phyloP scores from a whole-genome alignment of 2,113 vertebrate genomes.

The Corvus cornix region DNA sequence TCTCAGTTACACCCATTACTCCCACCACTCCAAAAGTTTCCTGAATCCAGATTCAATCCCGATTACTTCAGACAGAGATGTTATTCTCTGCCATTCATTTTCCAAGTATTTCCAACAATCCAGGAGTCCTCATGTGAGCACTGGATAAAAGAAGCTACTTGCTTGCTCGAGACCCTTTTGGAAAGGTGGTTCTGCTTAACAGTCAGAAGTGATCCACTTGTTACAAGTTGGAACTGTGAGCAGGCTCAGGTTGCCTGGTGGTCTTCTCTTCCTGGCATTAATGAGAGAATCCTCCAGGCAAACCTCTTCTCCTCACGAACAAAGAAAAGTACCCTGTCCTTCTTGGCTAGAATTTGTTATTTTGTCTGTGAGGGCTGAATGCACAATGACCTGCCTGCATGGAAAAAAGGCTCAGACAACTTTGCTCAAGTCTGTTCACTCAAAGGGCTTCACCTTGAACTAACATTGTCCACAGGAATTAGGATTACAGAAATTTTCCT shows the following conservation, averaged over 20 bases:
- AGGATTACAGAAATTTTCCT: not conserved
- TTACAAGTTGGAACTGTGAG: not conserved
- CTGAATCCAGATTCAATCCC: not conserved
- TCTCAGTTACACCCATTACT: not conserved
- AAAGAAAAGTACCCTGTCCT: not conserved
- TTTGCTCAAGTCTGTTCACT: not conserved
- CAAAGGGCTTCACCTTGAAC: not conserved
- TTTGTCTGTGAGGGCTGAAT: not conserved
- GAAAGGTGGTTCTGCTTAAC: fast-evolving
- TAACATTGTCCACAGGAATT: not conserved
- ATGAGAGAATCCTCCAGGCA: not conserved
- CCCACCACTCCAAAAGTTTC: not conserved
- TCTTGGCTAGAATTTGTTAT: not conserved
- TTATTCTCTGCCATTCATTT: not conserved
- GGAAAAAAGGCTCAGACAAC: not conserved
- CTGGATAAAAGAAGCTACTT: not conserved
- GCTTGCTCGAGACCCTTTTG: not conserved
- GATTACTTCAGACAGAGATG: not conserved
- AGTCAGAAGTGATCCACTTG: not conserved
- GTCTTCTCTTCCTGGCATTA: not conserved
- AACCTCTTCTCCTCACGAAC: not conserved
- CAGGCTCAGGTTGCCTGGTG: not conserved
- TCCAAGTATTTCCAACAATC: not conserved
- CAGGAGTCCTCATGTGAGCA: not conserved
- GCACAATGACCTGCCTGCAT: not conserved